Evolutionary conservation across 2,888 invertebrate genomes (phyloP).

Genomic region (Leptopilina myrica): DNA sequence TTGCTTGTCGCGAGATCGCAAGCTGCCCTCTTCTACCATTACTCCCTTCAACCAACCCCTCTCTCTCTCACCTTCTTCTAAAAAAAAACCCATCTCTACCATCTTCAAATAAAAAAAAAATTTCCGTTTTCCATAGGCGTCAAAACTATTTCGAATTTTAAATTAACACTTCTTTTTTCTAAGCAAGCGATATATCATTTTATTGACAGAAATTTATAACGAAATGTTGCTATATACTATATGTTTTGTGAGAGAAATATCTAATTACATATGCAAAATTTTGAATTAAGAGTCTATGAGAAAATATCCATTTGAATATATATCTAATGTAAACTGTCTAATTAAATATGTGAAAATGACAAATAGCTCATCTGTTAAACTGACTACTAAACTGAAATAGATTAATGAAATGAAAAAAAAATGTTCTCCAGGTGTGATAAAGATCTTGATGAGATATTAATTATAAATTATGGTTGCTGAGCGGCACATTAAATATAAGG

Average conservation of each 20-base stretch:
- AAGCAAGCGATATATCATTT: no score
- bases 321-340: constrained; percentile 6
- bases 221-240: no score
- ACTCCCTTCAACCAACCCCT: constrained; percentile 10
- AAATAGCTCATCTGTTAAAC: background rate
- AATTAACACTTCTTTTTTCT: background rate
- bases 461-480: no score
- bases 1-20: constrained; percentile 48
- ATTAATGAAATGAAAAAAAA: background rate
- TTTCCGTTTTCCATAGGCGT: constrained; percentile 21
- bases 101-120: constrained; percentile 1
- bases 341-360: constrained; percentile 32
- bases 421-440: background rate
- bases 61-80: background rate
- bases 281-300: no score
- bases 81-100: background rate
- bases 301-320: no score
- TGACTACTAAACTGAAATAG: background rate
- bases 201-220: no score
- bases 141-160: background rate
- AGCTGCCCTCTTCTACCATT: constrained; percentile 45
- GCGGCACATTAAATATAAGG: no score
- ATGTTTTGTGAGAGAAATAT: no score
- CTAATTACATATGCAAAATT: no score
- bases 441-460: background rate